phyloP scores from a whole-genome alignment of 2,797 vertebrate genomes.

The Falco rusticolus region DNA sequence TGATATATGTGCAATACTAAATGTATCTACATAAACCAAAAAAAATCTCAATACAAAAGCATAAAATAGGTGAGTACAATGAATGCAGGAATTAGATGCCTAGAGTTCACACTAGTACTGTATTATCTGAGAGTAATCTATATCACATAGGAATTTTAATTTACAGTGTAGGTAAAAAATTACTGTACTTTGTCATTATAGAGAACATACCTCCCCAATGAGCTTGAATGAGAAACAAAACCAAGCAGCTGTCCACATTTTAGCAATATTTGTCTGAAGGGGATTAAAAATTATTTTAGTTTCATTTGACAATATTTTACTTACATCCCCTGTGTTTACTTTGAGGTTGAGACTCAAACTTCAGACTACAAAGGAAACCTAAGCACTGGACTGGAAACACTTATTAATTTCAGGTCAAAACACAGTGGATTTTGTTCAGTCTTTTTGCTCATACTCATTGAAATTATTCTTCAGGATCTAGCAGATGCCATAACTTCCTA shows the following conservation, averaged over 20 bases:
- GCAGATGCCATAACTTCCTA: neutral
- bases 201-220: neutral
- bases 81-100: neutral
- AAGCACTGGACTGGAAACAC: neutral
- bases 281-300: neutral
- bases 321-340: neutral
- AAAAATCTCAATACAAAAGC: neutral
- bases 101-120: neutral
- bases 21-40: neutral
- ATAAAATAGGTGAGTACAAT: neutral
- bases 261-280: neutral
- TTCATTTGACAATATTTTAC: neutral
- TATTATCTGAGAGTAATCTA: neutral
- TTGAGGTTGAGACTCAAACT: neutral
- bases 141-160: neutral
- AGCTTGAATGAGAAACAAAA: neutral
- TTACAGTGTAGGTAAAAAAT: neutral
- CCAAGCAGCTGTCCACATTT: neutral
- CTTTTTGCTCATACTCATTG: neutral
- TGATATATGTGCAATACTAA: neutral
- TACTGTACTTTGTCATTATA: neutral
- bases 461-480: neutral
- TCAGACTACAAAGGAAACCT: neutral
- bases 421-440: neutral
- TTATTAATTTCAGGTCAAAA: conserved; percentile 4